phyloP scores from a whole-genome alignment of 2,888 invertebrate genomes.

The Lasius platythorax region DNA sequence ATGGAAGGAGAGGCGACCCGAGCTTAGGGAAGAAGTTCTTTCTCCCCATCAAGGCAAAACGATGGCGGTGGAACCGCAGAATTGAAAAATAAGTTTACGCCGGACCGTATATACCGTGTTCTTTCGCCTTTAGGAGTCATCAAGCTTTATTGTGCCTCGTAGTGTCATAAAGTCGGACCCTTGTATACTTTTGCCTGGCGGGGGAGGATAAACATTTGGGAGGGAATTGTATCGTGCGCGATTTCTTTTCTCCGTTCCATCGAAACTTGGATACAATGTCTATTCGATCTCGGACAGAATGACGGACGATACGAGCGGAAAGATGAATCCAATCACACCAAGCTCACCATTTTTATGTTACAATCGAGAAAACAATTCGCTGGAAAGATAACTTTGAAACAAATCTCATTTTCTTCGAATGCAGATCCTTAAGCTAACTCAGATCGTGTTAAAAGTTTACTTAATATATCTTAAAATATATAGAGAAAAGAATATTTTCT shows the following conservation, averaged over 20 bases:
- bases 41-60: background rate
- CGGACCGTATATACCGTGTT: constrained; percentile 48
- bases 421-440: background rate
- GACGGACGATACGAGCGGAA: constrained; percentile 53
- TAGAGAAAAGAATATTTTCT: background rate
- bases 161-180: constrained; percentile 63
- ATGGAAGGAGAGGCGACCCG: background rate
- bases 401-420: constrained; percentile 27
- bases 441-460: background rate
- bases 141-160: constrained; percentile 65
- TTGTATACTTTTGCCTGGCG: constrained; percentile 33
- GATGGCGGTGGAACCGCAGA: constrained; percentile 42
- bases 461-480: constrained; percentile 21
- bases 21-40: background rate
- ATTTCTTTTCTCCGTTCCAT: constrained; percentile 53
- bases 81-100: constrained; percentile 75
- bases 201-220: constrained; percentile 41
- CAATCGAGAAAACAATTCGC: constrained; percentile 17
- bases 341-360: constrained; percentile 37
- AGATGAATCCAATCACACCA: constrained; percentile 60
- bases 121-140: constrained; percentile 68
- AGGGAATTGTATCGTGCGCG: constrained; percentile 42
- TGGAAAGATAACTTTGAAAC: constrained; percentile 13
- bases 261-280: constrained; percentile 55
- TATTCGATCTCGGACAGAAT: constrained; percentile 45